These are phyloP conservation scores for Argya squamiceps DNA, from an alignment of 2,797 vertebrate genomes.

Conservation along the genomic window DNA sequence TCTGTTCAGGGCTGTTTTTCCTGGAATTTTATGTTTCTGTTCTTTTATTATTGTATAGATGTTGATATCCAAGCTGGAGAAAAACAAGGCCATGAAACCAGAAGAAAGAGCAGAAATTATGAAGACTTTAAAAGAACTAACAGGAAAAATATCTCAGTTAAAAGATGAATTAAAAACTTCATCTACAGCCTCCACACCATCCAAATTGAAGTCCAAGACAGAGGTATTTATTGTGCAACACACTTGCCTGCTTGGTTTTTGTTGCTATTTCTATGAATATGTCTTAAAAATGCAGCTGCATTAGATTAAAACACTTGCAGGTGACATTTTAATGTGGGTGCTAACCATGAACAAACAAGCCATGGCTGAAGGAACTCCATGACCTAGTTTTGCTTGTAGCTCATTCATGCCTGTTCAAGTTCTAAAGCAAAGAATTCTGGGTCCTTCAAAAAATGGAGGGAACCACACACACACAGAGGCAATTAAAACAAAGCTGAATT, in stretches of 20 bases:
- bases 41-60: slow-evolving; percentile 77
- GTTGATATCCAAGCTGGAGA: slow-evolving; percentile 94
- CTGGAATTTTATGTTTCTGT: background rate
- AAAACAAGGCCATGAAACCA: slow-evolving; percentile 91
- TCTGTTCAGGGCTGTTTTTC: background rate
- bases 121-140: slow-evolving; percentile 95
- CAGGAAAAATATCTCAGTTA: slow-evolving; percentile 92
- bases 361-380: background rate
- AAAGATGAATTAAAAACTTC: slow-evolving; percentile 92
- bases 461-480: background rate
- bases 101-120: slow-evolving; percentile 94
- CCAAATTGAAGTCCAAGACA: slow-evolving; percentile 89
- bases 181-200: slow-evolving; percentile 75
- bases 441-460: background rate
- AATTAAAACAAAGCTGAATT: background rate
- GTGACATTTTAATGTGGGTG: background rate
- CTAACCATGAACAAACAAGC: background rate
- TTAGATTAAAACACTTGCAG: background rate
- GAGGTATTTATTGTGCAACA: slow-evolving; percentile 78
- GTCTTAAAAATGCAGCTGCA: background rate
- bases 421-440: background rate
- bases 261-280: background rate
- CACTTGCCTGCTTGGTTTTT: background rate
- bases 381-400: background rate
- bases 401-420: background rate